Percentiles rank a stretch among this genome's conserved stretches.
Conservation (phyloP, 2,888 invertebrate species). For the Meandrusa payeni region DNA sequence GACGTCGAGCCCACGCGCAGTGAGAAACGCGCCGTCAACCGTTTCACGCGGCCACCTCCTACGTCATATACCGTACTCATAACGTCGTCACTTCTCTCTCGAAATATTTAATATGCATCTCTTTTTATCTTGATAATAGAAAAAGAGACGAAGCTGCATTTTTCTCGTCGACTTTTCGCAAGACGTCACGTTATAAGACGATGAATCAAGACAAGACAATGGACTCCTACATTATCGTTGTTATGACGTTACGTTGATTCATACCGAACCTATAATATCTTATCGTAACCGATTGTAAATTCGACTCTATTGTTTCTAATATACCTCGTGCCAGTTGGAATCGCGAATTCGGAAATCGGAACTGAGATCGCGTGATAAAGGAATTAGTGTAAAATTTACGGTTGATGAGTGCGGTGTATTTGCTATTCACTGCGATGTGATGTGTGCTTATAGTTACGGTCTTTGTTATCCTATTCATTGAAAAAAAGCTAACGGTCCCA, state of each 20-base stretch:
- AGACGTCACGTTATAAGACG: constrained; percentile 8
- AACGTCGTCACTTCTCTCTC: constrained; percentile 5
- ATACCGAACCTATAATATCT: constrained; percentile 25
- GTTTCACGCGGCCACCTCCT: constrained; percentile 29
- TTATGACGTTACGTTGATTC: constrained; percentile 25
- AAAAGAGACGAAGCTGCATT: constrained; percentile 8
- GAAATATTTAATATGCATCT: constrained; percentile 6
- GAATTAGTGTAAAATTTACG: constrained; percentile 14
- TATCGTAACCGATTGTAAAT: constrained; percentile 18
- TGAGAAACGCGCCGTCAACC: constrained; percentile 52
- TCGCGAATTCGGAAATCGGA: too few relatives aligned
- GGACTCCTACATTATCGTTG: constrained; percentile 8
- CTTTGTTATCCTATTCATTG: constrained; percentile 18
- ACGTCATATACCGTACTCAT: constrained; percentile 23
- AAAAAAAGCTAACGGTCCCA: constrained; percentile 17
- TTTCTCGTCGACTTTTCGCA: constrained; percentile 14
- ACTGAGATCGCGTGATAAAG: constrained; percentile 15
- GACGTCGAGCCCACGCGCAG: constrained; percentile 47
- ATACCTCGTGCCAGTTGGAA: constrained; percentile 1
- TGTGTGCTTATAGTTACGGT: too few relatives aligned
- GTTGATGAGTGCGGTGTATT: constrained; percentile 5
- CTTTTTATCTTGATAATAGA: constrained; percentile 3
- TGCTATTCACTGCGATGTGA: constrained; percentile 10
- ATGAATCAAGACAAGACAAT: constrained; percentile 20
- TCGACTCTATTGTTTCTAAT: constrained; percentile 4